Conservation (phyloP, 1,140 invertebrate genomes). For the Eulimnadia texana region DNA sequence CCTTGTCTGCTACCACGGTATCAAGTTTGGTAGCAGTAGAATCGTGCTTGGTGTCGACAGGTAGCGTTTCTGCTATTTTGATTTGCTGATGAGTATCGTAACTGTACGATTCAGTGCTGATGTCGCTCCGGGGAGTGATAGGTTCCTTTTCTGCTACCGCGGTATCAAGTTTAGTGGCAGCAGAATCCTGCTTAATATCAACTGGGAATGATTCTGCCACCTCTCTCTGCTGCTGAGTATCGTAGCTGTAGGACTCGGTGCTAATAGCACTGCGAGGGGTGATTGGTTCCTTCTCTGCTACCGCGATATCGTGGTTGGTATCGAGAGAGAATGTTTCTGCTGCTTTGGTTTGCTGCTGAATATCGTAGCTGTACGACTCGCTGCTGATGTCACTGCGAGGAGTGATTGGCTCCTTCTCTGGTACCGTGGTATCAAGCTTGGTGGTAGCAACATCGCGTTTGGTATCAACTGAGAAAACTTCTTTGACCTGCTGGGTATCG, state of each 20-base stretch:
- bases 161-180: too few relatives aligned
- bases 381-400: not conserved
- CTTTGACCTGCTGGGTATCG: too few relatives aligned
- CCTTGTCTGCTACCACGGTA: not conserved
- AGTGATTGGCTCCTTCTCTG: not conserved
- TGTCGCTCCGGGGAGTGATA: too few relatives aligned
- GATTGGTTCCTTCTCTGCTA: conserved; percentile 6
- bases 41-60: too few relatives aligned
- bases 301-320: conserved; percentile 14
- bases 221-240: not conserved
- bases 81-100: too few relatives aligned
- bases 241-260: not conserved
- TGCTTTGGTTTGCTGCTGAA: not conserved
- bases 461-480: too few relatives aligned
- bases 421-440: not conserved
- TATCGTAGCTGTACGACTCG: not conserved
- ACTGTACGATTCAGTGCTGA: too few relatives aligned
- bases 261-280: conserved; percentile 3
- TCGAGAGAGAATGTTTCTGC: conserved; percentile 11
- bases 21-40: not conserved
- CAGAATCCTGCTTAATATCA: too few relatives aligned
- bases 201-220: too few relatives aligned
- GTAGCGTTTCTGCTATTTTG: too few relatives aligned
- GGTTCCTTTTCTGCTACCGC: too few relatives aligned
- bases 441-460: not conserved